These are phyloP conservation scores for Geophilus truncorum DNA, from an alignment of 2,888 invertebrate genomes.

Conservation along the genomic window DNA sequence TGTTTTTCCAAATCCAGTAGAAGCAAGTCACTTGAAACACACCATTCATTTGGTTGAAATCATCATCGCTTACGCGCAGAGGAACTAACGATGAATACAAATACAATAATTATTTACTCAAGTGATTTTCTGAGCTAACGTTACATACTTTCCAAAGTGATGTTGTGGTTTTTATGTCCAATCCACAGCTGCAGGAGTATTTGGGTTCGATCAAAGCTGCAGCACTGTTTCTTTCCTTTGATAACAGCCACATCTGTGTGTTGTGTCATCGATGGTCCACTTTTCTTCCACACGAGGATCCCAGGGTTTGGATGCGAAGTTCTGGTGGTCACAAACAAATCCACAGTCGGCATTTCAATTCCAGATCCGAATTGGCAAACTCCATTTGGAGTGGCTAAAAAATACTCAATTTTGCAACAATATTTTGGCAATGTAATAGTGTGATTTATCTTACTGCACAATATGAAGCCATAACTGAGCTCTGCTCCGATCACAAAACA, in stretches of 20 bases:
- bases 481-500: neutral
- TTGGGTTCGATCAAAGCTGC: neutral
- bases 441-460: neutral
- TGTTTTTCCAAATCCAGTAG: neutral
- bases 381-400: neutral
- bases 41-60: neutral
- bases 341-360: neutral
- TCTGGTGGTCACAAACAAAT: neutral
- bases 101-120: neutral
- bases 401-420: neutral
- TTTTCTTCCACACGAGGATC: neutral
- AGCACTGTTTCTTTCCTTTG: neutral
- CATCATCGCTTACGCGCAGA: no score
- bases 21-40: neutral
- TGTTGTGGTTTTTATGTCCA: neutral
- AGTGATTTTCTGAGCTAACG: neutral
- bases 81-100: no score
- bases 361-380: neutral
- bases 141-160: neutral
- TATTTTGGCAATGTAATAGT: no score
- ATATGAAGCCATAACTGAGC: neutral
- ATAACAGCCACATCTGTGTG: neutral
- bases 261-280: neutral
- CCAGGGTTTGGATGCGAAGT: neutral
- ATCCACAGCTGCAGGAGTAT: neutral